A percentile compares a stretch with the other conserved stretches of the same genome.
phyloP scores from a whole-genome alignment of 2,888 invertebrate species.

The Miltochrista miniata region DNA sequence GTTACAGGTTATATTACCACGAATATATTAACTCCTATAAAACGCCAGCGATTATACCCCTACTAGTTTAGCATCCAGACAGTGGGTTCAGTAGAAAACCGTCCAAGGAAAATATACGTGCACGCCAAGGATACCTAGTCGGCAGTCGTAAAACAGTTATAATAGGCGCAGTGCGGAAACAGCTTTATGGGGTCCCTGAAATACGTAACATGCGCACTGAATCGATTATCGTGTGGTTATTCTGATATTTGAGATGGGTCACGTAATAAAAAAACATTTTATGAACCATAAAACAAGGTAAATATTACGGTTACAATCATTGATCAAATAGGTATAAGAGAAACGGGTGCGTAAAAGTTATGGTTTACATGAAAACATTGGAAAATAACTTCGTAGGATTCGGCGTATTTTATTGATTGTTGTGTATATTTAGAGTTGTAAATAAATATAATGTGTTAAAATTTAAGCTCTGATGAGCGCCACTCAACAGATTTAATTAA shows the following conservation, averaged over 20 bases:
- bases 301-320: slow-evolving; percentile 49
- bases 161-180: slow-evolving; percentile 76
- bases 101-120: slow-evolving; percentile 53
- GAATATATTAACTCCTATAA: slow-evolving; percentile 65
- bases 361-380: slow-evolving; percentile 32
- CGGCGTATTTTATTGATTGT: slow-evolving; percentile 10
- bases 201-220: slow-evolving; percentile 71
- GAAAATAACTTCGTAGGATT: slow-evolving; percentile 37
- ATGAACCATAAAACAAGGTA: slow-evolving; percentile 62
- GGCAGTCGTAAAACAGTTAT: slow-evolving; percentile 72
- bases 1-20: slow-evolving; percentile 53
- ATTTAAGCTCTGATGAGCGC: no score
- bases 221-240: slow-evolving; percentile 74
- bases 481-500: no score
- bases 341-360: neutral
- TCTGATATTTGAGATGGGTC: slow-evolving; percentile 64
- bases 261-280: slow-evolving; percentile 64
- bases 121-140: slow-evolving; percentile 62
- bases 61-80: slow-evolving; percentile 64
- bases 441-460: no score
- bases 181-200: slow-evolving; percentile 71
- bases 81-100: slow-evolving; percentile 54
- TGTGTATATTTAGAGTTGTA: no score
- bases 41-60: slow-evolving; percentile 62
- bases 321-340: slow-evolving; percentile 49